Base-by-base conservation (phyloP, 2,113 vertebrate species). In the Nothoprocta pentlandii region DNA sequence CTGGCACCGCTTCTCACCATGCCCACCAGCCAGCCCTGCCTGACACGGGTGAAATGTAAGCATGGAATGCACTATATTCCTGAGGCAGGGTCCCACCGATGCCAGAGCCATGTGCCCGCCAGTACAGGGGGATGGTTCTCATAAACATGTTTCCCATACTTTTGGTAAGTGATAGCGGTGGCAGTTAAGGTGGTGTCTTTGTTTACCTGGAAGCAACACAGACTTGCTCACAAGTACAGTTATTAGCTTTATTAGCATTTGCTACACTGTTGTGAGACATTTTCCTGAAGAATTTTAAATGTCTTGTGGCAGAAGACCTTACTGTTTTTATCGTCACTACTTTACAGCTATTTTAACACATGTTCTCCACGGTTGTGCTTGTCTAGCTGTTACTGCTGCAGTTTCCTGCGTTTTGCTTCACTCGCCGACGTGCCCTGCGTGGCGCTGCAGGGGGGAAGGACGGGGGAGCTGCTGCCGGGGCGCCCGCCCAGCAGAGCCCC, bases 241-340 rank as follows among this genome's bases (percentile, higher is more conserved):
- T 80, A 86, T 68, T 92, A 83, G 17, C 17, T 54, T 84, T 41
- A 64, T 67, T 44, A 41, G 76, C 63, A 63, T 63, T 93, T 88
- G 54, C 64, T 88, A 36, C 8, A 26, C 23, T 61, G 21, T 71
- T 92, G 34, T 67, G 71, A 91, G 44, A 59, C 85, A 80, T 94
- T 75, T 81, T 87, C 70, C 70, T 63, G 73, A 51, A 73, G 44
- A 61, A 44, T 54, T 93, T 85, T 92, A 74, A 79, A 71, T 46
- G 59, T 62, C 56, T 87, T 88, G 49, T 83, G 53, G 75, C 46
- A 92, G 39, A 80, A 91, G 63, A 68, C 61, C 20, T 42, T 51
- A 81, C 34, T 32, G 34, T 6, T 53, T 74, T 84, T 92, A 73
- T 49, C 67, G 49, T 67, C 28, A 9, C 51, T 49, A 25, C 0